Conservation (phyloP, 1,140 invertebrate species). For the Zaprionus tsacasi region DNA sequence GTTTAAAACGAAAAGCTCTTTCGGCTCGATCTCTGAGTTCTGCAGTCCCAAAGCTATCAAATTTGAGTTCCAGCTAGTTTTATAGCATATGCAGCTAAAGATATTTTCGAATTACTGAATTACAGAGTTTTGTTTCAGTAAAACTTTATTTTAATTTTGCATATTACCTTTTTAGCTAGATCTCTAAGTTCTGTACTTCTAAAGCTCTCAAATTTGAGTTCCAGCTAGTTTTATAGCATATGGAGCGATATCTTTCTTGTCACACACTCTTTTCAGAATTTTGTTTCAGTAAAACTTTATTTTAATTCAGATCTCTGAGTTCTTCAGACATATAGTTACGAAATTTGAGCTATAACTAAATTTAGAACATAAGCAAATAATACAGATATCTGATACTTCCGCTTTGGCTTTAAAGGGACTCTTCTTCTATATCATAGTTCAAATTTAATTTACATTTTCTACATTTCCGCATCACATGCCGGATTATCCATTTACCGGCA, state of each 20-base stretch:
- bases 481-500: slow-evolving; percentile 10
- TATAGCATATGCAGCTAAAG: not conserved
- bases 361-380: not conserved
- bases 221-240: too few relatives aligned
- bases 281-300: too few relatives aligned
- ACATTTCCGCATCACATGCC: slow-evolving; percentile 3
- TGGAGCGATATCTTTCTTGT: too few relatives aligned
- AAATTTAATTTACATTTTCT: not conserved
- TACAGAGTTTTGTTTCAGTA: too few relatives aligned
- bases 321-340: not conserved
- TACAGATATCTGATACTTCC: not conserved
- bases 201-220: too few relatives aligned
- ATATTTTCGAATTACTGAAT: not conserved
- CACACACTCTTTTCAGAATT: too few relatives aligned
- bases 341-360: not conserved
- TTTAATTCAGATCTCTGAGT: not conserved
- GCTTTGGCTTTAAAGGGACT: not conserved
- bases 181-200: not conserved
- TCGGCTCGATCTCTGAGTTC: not conserved
- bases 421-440: not conserved
- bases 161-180: not conserved
- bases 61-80: not conserved
- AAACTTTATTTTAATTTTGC: not conserved
- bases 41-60: too few relatives aligned
- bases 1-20: too few relatives aligned